A percentile compares a stretch with the other conserved stretches of the same genome.
Evolutionary conservation across 2,113 vertebrate genomes (phyloP).

Genomic region (Malaclemys terrapin): DNA sequence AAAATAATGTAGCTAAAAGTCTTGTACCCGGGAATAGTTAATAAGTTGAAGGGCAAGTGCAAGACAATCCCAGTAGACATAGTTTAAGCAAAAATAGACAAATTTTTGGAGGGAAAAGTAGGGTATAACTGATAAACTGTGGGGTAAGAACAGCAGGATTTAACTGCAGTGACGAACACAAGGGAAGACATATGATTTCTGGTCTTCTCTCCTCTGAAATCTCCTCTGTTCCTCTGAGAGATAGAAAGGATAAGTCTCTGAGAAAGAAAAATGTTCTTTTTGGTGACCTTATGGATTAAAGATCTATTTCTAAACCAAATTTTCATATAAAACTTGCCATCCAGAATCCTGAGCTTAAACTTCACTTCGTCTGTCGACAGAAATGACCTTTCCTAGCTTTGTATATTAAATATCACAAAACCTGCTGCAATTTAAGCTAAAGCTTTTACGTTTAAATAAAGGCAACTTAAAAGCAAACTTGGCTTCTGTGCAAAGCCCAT

Average conservation of each 20-base stretch:
- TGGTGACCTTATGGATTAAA: constrained; percentile 72
- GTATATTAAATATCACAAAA: constrained; percentile 78
- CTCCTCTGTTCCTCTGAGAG: constrained; percentile 41
- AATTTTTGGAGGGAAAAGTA: not conserved
- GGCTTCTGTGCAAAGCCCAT: not conserved
- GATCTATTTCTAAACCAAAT: constrained; percentile 64
- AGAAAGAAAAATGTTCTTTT: constrained; percentile 53
- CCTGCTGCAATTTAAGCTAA: constrained; percentile 70
- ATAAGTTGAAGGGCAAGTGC: not conserved
- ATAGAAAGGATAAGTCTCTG: not conserved
- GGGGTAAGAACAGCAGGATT: not conserved
- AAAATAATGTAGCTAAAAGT: not conserved
- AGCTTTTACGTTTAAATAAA: constrained; percentile 70
- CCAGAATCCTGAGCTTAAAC: constrained; percentile 67
- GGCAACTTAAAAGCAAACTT: constrained; percentile 31
- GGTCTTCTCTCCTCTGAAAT: constrained; percentile 29
- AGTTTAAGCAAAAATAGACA: not conserved
- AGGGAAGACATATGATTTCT: not conserved
- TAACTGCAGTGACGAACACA: constrained; percentile 16
- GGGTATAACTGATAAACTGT: rapidly evolving
- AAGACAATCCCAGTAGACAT: not conserved
- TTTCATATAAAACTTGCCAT: constrained; percentile 66
- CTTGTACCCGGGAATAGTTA: not conserved
- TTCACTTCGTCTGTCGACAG: constrained; percentile 72
- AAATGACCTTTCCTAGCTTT: constrained; percentile 74